Evolutionary conservation across 2,113 vertebrate genomes (phyloP).

Genomic region (Anoura caudifer): DNA sequence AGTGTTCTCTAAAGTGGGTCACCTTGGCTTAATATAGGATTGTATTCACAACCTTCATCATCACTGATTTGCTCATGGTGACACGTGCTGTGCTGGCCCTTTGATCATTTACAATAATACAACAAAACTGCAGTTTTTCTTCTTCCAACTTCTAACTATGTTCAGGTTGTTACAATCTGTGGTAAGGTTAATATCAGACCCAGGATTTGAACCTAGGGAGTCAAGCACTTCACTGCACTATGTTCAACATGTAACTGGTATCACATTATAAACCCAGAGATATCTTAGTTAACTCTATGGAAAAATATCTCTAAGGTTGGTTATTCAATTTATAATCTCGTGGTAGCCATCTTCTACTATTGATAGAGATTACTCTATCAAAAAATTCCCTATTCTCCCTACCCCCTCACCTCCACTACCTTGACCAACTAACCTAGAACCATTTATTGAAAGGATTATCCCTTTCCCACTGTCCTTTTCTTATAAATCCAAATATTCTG

Average conservation of each 20-base stretch:
- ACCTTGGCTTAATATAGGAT: background rate
- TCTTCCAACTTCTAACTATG: background rate
- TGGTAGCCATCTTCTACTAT: background rate
- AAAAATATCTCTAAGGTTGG: background rate
- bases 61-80: background rate
- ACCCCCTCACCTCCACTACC: too few species aligned
- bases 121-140: background rate
- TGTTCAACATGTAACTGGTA: background rate
- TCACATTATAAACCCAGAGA: background rate
- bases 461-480: background rate
- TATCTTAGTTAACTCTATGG: background rate
- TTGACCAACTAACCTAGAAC: background rate
- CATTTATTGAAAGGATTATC: background rate
- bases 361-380: background rate
- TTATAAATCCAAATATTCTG: background rate
- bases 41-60: background rate
- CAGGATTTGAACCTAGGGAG: background rate
- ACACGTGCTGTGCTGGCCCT: accelerated
- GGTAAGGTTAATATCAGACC: background rate
- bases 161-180: background rate
- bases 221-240: background rate
- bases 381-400: background rate
- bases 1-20: background rate
- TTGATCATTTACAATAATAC: background rate
- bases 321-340: background rate